phyloP scores from a whole-genome alignment of 2,113 vertebrate genomes.

The Petaurus breviceps region DNA sequence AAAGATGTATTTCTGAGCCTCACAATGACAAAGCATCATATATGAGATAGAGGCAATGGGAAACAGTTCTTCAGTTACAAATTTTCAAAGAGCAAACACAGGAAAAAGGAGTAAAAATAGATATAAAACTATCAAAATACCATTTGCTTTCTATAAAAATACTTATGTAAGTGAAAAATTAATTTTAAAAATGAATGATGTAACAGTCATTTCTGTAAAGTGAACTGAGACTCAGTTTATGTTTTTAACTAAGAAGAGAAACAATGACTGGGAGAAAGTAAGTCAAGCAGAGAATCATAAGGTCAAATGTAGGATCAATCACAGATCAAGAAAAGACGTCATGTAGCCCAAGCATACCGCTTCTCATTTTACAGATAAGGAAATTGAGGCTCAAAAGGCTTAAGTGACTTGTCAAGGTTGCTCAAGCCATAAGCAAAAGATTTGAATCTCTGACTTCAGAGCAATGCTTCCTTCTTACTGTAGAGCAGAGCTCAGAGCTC shows the following conservation, averaged over 20 bases:
- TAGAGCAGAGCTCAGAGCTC: not conserved
- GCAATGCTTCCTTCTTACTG: not conserved
- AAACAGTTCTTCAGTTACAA: not conserved
- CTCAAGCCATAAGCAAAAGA: not conserved
- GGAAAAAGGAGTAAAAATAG: not conserved
- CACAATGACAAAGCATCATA: not conserved
- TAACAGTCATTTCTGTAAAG: not conserved
- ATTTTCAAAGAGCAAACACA: not conserved
- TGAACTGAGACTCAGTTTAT: not conserved
- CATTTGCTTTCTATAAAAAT: not conserved
- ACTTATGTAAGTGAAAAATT: not conserved
- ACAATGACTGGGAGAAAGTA: not conserved
- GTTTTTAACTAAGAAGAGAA: not conserved
- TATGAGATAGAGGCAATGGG: not conserved
- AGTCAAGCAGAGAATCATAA: not conserved
- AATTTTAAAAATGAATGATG: not conserved
- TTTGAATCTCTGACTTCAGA: not conserved
- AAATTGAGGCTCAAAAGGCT: not conserved
- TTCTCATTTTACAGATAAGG: not conserved
- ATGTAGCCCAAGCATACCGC: not conserved
- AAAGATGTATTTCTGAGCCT: slow-evolving; percentile 43
- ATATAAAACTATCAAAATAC: not conserved
- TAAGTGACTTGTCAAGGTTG: not conserved
- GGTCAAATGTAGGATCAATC: not conserved
- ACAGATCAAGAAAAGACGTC: not conserved